A percentile compares a stretch with the other conserved stretches of the same genome.
phyloP scores from a whole-genome alignment of 2,113 vertebrate species.

The Cyanoderma ruficeps region DNA sequence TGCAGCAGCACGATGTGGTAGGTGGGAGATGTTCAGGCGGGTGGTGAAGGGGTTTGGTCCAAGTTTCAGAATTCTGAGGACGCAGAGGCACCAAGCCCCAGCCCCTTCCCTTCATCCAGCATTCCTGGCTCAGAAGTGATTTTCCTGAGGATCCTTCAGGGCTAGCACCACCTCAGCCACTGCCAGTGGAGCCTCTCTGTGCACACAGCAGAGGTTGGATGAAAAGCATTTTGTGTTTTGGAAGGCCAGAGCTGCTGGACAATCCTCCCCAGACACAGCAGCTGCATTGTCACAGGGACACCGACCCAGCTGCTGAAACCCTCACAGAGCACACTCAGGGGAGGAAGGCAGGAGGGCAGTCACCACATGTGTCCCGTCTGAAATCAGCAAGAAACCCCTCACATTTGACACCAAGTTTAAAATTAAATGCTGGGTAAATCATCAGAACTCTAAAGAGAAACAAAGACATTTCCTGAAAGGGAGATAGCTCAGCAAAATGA shows the following conservation, averaged over 20 bases:
- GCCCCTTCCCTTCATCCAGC: not conserved
- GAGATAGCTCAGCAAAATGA: conserved; percentile 24
- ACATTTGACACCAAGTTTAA: not conserved
- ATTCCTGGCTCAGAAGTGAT: fast-evolving
- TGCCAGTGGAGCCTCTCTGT: not conserved
- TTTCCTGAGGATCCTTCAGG: fast-evolving
- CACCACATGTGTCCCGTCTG: not conserved
- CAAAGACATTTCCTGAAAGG: conserved; percentile 15
- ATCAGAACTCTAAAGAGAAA: not conserved
- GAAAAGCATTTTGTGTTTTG: fast-evolving
- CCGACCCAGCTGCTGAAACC: not conserved
- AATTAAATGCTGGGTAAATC: conserved; percentile 1
- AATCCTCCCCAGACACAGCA: not conserved
- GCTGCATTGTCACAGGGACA: not conserved
- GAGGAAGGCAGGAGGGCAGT: not conserved
- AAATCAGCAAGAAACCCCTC: not conserved
- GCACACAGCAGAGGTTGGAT: not conserved
- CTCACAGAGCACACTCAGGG: not conserved
- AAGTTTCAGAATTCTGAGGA: not conserved
- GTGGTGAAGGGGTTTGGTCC: not conserved
- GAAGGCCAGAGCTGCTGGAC: not conserved
- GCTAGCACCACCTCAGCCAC: not conserved
- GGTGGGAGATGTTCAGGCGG: not conserved
- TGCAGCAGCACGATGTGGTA: fast-evolving
- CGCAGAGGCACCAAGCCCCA: not conserved